Evolutionary conservation across 2,113 vertebrate species (phyloP).

Genomic region (Heterotis niloticus): DNA sequence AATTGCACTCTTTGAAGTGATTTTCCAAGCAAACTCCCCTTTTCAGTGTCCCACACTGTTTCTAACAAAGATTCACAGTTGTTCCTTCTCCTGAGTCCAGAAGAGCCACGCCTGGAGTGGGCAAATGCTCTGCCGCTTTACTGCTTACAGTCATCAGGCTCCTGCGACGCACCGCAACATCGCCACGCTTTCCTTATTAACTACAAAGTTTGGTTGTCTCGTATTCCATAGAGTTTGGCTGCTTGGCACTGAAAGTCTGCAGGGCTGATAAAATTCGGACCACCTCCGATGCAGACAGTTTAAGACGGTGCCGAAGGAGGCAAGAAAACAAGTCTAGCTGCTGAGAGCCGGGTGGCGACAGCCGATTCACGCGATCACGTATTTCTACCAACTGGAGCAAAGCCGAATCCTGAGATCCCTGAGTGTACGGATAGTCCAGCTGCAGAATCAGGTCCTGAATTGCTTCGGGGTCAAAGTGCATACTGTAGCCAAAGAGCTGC

Average conservation of each 20-base stretch:
- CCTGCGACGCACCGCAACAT: not conserved
- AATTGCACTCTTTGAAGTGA: not conserved
- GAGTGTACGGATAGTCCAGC: slow-evolving; percentile 93
- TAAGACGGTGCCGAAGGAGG: slow-evolving; percentile 89
- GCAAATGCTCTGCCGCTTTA: slow-evolving; percentile 1
- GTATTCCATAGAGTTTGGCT: slow-evolving; percentile 78
- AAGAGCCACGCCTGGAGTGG: not conserved
- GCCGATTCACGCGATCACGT: slow-evolving; percentile 86
- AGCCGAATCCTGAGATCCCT: slow-evolving; percentile 91
- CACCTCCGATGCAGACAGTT: slow-evolving; percentile 87
- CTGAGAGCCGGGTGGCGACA: slow-evolving; percentile 83
- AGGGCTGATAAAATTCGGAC: slow-evolving; percentile 85
- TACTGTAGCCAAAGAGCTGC: slow-evolving; percentile 92
- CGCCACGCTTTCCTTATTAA: slow-evolving; percentile 55
- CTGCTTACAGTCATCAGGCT: not conserved
- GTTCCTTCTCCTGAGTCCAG: slow-evolving; percentile 6
- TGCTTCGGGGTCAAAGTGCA: slow-evolving; percentile 92
- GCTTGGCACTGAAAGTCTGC: slow-evolving; percentile 79
- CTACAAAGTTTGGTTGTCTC: slow-evolving; percentile 91
- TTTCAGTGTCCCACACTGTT: slow-evolving; percentile 8
- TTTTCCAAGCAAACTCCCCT: not conserved
- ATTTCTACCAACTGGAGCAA: slow-evolving; percentile 92
- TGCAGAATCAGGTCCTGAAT: slow-evolving; percentile 96
- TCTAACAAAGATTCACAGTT: not conserved
- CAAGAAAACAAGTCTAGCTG: slow-evolving; percentile 91